Conservation (phyloP, 2,797 vertebrate genomes). For the Peromyscus aztecus region DNA sequence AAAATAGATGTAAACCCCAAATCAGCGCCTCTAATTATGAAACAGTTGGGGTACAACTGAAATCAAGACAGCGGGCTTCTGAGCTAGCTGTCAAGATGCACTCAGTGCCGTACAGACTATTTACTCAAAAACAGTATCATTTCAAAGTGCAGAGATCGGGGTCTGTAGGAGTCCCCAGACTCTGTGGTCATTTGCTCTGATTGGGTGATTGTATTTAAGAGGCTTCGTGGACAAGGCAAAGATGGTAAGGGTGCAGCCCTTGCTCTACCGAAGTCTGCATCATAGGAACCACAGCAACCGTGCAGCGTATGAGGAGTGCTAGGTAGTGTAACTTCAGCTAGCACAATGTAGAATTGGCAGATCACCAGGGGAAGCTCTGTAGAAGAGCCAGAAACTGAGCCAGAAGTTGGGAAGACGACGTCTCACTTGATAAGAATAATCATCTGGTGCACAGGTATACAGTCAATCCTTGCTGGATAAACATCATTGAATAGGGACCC, state of each 20-base stretch:
- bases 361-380: background rate
- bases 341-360: background rate
- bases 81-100: background rate
- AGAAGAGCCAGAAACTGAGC: background rate
- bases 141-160: background rate
- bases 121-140: background rate
- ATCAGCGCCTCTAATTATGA: constrained; percentile 55
- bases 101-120: background rate
- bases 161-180: background rate
- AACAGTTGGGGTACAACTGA: constrained; percentile 17
- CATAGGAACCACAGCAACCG: background rate
- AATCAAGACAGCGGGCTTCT: background rate
- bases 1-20: constrained; percentile 56
- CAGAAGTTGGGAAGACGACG: background rate
- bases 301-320: background rate
- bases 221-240: background rate
- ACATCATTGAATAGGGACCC: background rate
- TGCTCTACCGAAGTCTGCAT: background rate
- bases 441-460: background rate
- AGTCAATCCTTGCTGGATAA: background rate
- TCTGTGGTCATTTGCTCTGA: background rate
- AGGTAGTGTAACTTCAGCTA: background rate
- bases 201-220: background rate
- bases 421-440: background rate
- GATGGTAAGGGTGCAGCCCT: background rate